These are phyloP conservation scores for Sarcophaga bullata DNA, from an alignment of 1,140 invertebrate species.

Conservation along the genomic window DNA sequence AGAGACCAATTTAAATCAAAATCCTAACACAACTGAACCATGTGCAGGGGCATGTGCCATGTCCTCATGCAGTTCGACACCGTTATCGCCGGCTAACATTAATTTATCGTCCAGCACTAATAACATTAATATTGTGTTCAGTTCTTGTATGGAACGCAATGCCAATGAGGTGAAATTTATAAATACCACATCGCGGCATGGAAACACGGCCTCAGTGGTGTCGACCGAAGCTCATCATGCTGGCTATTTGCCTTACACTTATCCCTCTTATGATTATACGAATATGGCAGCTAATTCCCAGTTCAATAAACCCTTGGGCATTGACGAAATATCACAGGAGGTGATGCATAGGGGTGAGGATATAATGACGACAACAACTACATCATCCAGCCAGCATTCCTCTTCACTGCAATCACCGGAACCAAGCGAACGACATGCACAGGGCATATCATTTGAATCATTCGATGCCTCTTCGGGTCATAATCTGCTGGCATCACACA, in stretches of 20 bases:
- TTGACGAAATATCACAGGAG: conserved; percentile 58
- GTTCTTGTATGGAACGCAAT: conserved; percentile 47
- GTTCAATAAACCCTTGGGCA: conserved; percentile 60
- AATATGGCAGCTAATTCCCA: conserved; percentile 62
- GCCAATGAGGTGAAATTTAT: conserved; percentile 64
- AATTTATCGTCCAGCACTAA: conserved; percentile 63
- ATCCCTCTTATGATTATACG: conserved; percentile 63
- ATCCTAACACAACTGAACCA: conserved; percentile 25
- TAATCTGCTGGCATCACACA: conserved; percentile 53
- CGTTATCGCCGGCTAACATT: conserved; percentile 61
- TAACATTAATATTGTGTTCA: conserved; percentile 63
- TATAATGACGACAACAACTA: conserved; percentile 30
- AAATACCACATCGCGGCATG: conserved; percentile 47
- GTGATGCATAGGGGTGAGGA: conserved; percentile 18
- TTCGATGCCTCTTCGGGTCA: conserved; percentile 62
- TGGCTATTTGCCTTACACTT: conserved; percentile 58
- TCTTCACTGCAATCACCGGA: conserved; percentile 55
- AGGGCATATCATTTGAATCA: conserved; percentile 54
- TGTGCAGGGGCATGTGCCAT: conserved; percentile 31
- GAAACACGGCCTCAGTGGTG: conserved; percentile 40
- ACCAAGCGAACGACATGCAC: conserved; percentile 40
- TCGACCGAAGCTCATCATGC: conserved; percentile 57
- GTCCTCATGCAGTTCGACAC: conserved; percentile 37
- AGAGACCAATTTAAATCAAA: conserved; percentile 63
- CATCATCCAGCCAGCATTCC: conserved; percentile 59